phyloP scores from a whole-genome alignment of 2,888 invertebrate genomes.

The Selenia dentaria region DNA sequence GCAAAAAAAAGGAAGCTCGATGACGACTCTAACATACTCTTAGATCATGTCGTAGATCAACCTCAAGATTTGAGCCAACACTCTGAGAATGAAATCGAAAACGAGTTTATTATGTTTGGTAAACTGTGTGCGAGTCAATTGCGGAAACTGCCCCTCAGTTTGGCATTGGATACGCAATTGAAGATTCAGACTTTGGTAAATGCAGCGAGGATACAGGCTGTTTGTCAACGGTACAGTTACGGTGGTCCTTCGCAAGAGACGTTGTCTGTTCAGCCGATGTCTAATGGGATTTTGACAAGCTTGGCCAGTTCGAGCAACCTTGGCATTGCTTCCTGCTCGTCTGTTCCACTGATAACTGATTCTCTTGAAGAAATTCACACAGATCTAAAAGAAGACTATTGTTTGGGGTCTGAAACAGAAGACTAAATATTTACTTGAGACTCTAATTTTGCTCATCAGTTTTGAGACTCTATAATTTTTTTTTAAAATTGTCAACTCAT shows the following conservation, averaged over 20 bases:
- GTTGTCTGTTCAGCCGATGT: slow-evolving; percentile 73
- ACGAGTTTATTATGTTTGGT: slow-evolving; percentile 80
- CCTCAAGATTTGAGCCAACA: slow-evolving; percentile 78
- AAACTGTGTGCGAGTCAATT: slow-evolving; percentile 77
- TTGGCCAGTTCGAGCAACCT: slow-evolving; percentile 69
- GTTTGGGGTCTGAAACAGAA: slow-evolving; percentile 68
- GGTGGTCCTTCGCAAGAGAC: slow-evolving; percentile 78
- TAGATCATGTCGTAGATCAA: slow-evolving; percentile 58
- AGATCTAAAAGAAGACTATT: slow-evolving; percentile 69
- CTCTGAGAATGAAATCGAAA: slow-evolving; percentile 74
- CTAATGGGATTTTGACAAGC: slow-evolving; percentile 74
- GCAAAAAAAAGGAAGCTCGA: slow-evolving; percentile 76
- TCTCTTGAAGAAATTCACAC: slow-evolving; percentile 70
- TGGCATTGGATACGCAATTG: slow-evolving; percentile 75
- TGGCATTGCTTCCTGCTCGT: slow-evolving; percentile 57
- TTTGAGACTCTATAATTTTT: slow-evolving; percentile 4
- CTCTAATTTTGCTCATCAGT: slow-evolving; percentile 16
- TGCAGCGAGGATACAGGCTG: slow-evolving; percentile 75
- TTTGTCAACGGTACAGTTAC: slow-evolving; percentile 78
- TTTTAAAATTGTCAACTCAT: slow-evolving; percentile 8
- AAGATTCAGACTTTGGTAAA: slow-evolving; percentile 78
- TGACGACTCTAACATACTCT: slow-evolving; percentile 44
- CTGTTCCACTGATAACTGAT: slow-evolving; percentile 59
- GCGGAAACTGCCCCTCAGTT: slow-evolving; percentile 70
- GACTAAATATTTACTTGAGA: slow-evolving; percentile 46